Base-by-base conservation (phyloP, 1,140 invertebrate genomes). In the Sycophila sp. region DNA sequence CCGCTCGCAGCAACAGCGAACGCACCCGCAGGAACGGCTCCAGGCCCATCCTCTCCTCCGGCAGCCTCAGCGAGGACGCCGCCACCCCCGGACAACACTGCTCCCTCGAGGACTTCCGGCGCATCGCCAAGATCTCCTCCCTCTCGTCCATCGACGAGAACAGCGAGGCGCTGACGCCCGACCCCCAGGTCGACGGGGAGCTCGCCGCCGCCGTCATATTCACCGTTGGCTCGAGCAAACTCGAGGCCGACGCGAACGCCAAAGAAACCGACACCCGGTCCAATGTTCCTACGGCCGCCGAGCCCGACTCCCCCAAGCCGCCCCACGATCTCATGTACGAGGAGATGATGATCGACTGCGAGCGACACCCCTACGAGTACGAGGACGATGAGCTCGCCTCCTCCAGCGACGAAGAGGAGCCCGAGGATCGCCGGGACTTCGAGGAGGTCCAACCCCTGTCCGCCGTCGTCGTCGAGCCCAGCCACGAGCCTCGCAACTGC, bases 1-100 rank as follows among this genome's bases (percentile, higher is more conserved):
- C 92, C 13, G 92, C 92, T 0, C 87, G 90, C 38, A 88, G 88
- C 56, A 94, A 92, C 73, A 92, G 90, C 28, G 87, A 92, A 74
- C 83, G 92, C 28, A 91, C 92, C 65, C 84, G 92, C 24, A 86
- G 91, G 59, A 91, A 89, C 62, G 91, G 91, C 22, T 88, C 88
- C 0, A 83, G 87, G 19, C 88, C 88, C 28, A 78, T 88, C 11
- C 73, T 89, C 1, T 85, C 87, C 0, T 79, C 78, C 0, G 78
- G 74, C 1, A 84, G 83, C 45, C 81, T 85, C 55, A 78, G 64
- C 67, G 83, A 85, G 22, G 84, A 86, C 0, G 6, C 38, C 75
- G 68, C 34, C 77, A 77, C 38, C 24, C 75, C 1, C 78, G 73
- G 19, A 66, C 80, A 19, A n/a, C 80, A 80, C 8, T n/a, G 60